phyloP scores from a whole-genome alignment of 2,113 vertebrate species.

The Nothobranchius kuhntae region DNA sequence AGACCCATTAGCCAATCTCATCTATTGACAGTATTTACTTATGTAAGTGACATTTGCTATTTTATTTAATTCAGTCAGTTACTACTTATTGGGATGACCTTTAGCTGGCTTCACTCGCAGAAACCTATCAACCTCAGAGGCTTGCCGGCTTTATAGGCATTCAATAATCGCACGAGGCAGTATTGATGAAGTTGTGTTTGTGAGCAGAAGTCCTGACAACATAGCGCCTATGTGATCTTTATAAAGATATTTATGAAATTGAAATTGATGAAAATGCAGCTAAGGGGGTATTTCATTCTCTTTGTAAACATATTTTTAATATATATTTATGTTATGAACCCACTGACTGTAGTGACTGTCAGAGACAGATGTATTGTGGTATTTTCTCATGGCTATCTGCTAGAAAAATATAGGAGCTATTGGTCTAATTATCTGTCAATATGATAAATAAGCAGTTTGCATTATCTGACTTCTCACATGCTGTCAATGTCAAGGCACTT shows the following conservation, averaged over 20 bases:
- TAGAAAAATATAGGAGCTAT: slow-evolving; percentile 27
- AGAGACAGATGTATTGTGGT: slow-evolving; percentile 28
- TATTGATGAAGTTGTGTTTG: slow-evolving; percentile 72
- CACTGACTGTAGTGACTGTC: slow-evolving; percentile 12
- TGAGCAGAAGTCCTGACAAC: slow-evolving; percentile 37
- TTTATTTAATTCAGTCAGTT: slow-evolving; percentile 78
- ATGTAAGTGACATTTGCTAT: slow-evolving; percentile 78
- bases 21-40: slow-evolving; percentile 71
- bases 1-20: slow-evolving; percentile 43
- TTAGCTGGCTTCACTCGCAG: slow-evolving; percentile 64
- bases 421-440: slow-evolving; percentile 16
- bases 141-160: slow-evolving; percentile 61
- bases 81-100: slow-evolving; percentile 75
- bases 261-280: slow-evolving; percentile 47
- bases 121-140: slow-evolving; percentile 61
- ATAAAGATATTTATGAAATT: slow-evolving; percentile 52
- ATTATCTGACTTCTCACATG: slow-evolving; percentile 2
- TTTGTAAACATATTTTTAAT: slow-evolving; percentile 30
- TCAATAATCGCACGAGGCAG: slow-evolving; percentile 70
- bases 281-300: not conserved
- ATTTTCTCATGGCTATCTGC: slow-evolving; percentile 42
- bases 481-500: not conserved
- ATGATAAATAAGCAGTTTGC: slow-evolving; percentile 11
- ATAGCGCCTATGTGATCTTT: slow-evolving; percentile 19
- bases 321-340: slow-evolving; percentile 10